Base-by-base conservation (phyloP, 1,140 invertebrate genomes). In the Contarinia nasturtii region DNA sequence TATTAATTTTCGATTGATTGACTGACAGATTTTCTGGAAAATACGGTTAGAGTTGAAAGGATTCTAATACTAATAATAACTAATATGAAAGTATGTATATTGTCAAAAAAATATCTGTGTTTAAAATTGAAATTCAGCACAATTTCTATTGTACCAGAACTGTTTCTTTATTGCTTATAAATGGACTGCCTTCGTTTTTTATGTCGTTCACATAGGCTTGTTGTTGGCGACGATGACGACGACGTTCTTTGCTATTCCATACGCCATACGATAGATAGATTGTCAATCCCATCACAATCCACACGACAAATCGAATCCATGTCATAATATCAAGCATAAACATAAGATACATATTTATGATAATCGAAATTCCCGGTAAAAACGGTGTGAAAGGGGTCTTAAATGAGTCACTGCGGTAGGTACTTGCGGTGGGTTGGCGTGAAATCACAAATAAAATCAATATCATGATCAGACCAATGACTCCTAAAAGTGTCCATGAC, bases 331-430 rank as follows among this genome's bases (percentile, higher is more conserved):
- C 79, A 46, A 94, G 67, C 64, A 88, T 83, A 52, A 87, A 70
- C 84, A 92, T 93, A 20, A 94, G 69, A 61, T 86, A 85, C 36
- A 89, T 60, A 64, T 94, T 94, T 50, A 85, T 76, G 42, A 89
- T 76, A 48, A 92, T 80, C 60, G 83, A 88, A 1, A 86, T 54
- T 50, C 79, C 77, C 1, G 89, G 88, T 37, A 92, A 69, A 19
- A 88, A 66, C 1, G 90, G 90, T 12, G 93, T 86, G 19, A 86
- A 66, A 1, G 88, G 88, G 38, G 86, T 86, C 79, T 88, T 67
- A 18, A 72, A 69, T 11, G 55, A 42, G 17, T 37, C 21, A 36
- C 56, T 56, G 7, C 63, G 46, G 41, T 57, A 61, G 8, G 59
- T 53, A 10, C 37, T 53, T 0, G 59, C 54, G 10, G 55, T 51